Evolutionary conservation across 23 tunicate species (phyloP).

Genomic region (Halocynthia aurantium): DNA sequence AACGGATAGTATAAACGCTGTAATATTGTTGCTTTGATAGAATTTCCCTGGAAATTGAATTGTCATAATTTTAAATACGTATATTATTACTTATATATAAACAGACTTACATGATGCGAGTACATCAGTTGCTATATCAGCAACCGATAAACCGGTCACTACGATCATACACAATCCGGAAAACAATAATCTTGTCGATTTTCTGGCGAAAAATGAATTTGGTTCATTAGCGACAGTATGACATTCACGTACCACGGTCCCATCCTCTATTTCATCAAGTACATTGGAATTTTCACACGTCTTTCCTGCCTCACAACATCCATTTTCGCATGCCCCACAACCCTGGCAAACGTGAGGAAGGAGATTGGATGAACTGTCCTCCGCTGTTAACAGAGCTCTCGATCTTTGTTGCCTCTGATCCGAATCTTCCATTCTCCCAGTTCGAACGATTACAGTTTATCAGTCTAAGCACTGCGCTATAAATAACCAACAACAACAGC

Average conservation of each 20-base stretch:
- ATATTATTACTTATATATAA: not conserved
- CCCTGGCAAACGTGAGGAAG: too few relatives aligned
- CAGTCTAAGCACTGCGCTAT: too few relatives aligned
- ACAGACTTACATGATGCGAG: slow-evolving; percentile 17
- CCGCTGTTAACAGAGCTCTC: too few relatives aligned
- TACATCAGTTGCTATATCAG: slow-evolving; percentile 30
- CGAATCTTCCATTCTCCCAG: too few relatives aligned
- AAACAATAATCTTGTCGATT: slow-evolving; percentile 19
- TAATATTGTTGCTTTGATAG: not conserved
- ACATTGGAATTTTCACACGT: not conserved
- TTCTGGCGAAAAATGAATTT: slow-evolving; percentile 3
- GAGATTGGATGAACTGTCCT: too few relatives aligned
- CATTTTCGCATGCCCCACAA: too few relatives aligned
- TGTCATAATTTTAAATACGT: too few relatives aligned
- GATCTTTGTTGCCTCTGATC: too few relatives aligned
- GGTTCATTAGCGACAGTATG: not conserved
- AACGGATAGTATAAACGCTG: slow-evolving; percentile 8
- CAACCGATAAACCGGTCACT: slow-evolving; percentile 16
- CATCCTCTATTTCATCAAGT: not conserved
- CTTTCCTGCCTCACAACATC: too few relatives aligned
- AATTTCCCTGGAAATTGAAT: slow-evolving; percentile 14
- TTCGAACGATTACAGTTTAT: too few relatives aligned
- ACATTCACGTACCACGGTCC: not conserved
- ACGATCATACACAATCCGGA: slow-evolving; percentile 21
- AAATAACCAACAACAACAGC: too few relatives aligned